A percentile compares a stretch with the other conserved stretches of the same genome.
Conservation (phyloP, 1,140 invertebrate genomes). For the Eumeta japonica region DNA sequence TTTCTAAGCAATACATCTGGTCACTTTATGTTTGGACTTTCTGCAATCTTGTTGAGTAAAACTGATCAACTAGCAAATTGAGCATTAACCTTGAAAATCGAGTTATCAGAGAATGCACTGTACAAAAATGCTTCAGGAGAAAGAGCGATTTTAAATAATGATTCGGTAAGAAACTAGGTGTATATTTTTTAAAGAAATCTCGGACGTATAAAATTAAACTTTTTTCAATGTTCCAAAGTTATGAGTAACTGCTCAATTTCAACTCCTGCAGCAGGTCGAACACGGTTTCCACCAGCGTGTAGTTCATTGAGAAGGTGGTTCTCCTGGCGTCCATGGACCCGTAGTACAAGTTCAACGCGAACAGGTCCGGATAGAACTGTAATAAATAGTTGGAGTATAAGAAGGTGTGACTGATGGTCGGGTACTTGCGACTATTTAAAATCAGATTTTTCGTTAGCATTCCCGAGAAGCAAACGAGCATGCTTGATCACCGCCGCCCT, state of each 20-base stretch:
- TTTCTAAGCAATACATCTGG: too few species aligned
- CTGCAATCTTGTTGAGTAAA: not conserved
- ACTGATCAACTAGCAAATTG: not conserved
- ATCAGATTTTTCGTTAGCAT: not conserved
- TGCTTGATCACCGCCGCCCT: too few species aligned
- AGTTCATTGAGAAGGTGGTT: constrained; percentile 34
- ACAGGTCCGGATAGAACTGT: constrained; percentile 71
- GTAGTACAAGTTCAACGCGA: constrained; percentile 40
- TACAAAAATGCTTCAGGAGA: too few species aligned
- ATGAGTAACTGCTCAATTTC: constrained; percentile 39
- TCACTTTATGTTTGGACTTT: too few species aligned
- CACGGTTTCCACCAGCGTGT: constrained; percentile 34
- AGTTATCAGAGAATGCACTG: too few species aligned
- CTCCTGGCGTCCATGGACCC: constrained; percentile 43
- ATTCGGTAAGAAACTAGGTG: too few species aligned
- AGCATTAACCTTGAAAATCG: too few species aligned
- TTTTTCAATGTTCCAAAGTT: too few species aligned
- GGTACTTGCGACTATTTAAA: not conserved
- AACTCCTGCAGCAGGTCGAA: constrained; percentile 38
- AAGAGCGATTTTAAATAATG: too few species aligned
- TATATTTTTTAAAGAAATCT: too few species aligned
- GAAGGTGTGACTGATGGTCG: not conserved
- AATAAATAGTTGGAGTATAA: constrained; percentile 15
- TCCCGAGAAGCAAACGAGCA: not conserved
- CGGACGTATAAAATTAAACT: too few species aligned